Evolutionary conservation across 2,888 invertebrate species (phyloP).

Genomic region (Achlya flavicornis): DNA sequence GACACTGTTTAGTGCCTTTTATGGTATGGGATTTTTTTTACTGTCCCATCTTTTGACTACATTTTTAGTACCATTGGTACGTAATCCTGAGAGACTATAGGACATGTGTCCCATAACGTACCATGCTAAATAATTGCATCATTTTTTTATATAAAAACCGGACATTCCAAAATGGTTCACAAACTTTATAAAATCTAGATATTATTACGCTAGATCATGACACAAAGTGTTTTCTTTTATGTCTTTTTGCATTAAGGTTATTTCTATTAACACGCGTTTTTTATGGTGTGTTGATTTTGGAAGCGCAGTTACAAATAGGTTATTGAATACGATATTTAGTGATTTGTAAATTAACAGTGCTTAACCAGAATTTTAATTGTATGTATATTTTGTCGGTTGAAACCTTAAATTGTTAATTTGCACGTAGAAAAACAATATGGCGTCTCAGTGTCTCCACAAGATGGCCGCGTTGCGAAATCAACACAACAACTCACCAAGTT

Average conservation of each 20-base stretch:
- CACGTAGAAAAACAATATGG: conserved; percentile 10
- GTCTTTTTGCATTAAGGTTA: conserved; percentile 43
- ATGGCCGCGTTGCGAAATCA: conserved; percentile 21
- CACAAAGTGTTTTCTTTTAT: conserved; percentile 60
- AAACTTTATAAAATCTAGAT: conserved; percentile 47
- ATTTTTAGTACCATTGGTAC: background rate
- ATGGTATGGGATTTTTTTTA: background rate
- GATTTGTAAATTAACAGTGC: background rate
- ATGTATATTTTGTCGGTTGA: background rate
- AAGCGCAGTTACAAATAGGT: conserved; percentile 22
- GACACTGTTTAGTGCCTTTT: conserved; percentile 2
- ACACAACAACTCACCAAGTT: conserved; percentile 34
- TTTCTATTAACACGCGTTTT: conserved; percentile 32
- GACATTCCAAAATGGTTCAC: conserved; percentile 72
- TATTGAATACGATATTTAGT: background rate
- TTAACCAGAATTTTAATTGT: background rate
- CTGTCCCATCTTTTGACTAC: background rate
- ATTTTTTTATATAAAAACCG: conserved; percentile 35
- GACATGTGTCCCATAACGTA: conserved; percentile 4
- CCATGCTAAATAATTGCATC: background rate
- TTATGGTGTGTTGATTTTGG: conserved; percentile 38
- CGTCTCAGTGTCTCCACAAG: conserved; percentile 19
- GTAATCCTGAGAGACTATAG: background rate
- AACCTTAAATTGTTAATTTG: background rate
- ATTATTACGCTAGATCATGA: conserved; percentile 57